Conservation (phyloP, 1,140 invertebrate genomes). For the Adelges cooleyi region DNA sequence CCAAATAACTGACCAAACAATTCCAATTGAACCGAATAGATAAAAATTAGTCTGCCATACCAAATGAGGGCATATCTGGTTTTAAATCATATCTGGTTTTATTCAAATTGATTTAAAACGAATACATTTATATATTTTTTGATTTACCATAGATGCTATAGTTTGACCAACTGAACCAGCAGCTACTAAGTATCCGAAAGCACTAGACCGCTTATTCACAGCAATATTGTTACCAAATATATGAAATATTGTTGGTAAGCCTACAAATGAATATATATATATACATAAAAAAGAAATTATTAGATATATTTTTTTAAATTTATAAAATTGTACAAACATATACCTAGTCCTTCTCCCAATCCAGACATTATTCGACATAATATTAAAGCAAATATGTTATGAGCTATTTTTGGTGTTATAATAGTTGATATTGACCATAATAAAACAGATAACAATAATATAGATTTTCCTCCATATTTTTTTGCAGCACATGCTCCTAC, state of each 20-base stretch:
- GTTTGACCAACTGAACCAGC: conserved; percentile 66
- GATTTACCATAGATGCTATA: conserved; percentile 55
- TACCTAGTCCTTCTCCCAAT: conserved; percentile 64
- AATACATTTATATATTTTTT: conserved; percentile 2
- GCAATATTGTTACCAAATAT: conserved; percentile 64
- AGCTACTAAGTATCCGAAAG: conserved; percentile 64
- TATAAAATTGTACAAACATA: conserved; percentile 30
- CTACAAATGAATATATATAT: conserved; percentile 37
- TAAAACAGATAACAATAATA: conserved; percentile 57
- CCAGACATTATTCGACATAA: conserved; percentile 55
- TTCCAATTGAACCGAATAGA: conserved; percentile 56
- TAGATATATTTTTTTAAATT: background rate
- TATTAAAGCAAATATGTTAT: conserved; percentile 51
- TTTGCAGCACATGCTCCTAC: conserved; percentile 59
- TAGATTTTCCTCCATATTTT: conserved; percentile 58
- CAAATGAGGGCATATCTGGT: conserved; percentile 51
- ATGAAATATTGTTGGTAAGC: conserved; percentile 67
- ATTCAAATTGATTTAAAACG: background rate
- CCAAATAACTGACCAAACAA: conserved; percentile 60
- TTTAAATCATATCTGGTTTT: conserved; percentile 1
- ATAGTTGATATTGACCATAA: conserved; percentile 66
- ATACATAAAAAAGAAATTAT: background rate
- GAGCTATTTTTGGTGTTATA: conserved; percentile 55
- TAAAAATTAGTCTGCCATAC: conserved; percentile 61
- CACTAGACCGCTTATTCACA: conserved; percentile 59